phyloP scores from a whole-genome alignment of 1,140 invertebrate species.

The Dreissena polymorpha region DNA sequence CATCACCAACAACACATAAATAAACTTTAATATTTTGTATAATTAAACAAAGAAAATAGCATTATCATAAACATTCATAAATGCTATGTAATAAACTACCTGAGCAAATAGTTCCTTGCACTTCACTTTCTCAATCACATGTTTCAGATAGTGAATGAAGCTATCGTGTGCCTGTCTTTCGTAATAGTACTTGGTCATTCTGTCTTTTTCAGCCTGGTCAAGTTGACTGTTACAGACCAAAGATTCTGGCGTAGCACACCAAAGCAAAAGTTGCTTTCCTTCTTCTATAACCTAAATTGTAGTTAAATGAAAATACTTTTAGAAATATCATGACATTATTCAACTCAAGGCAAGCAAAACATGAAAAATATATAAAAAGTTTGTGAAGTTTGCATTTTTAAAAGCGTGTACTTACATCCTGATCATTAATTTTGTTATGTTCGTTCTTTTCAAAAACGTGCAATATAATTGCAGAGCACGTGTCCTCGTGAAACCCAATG shows the following conservation, averaged over 20 bases:
- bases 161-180: constrained; percentile 30
- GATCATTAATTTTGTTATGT: not conserved
- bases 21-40: not conserved
- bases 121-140: constrained; percentile 6
- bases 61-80: not conserved
- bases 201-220: not conserved
- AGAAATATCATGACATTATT: too few species aligned
- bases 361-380: too few species aligned
- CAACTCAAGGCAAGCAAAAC: too few species aligned
- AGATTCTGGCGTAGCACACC: constrained; percentile 48
- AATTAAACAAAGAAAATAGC: not conserved
- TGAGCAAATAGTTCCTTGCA: constrained; percentile 26
- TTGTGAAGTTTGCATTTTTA: too few species aligned
- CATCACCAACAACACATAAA: not conserved
- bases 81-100: not conserved
- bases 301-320: too few species aligned
- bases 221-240: constrained; percentile 18
- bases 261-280: constrained; percentile 24
- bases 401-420: too few species aligned
- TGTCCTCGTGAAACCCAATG: constrained; percentile 73
- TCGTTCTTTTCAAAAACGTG: constrained; percentile 55
- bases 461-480: constrained; percentile 69
- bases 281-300: constrained; percentile 27
- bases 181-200: constrained; percentile 1
- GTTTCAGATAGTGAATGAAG: constrained; percentile 28